Evolutionary conservation across 2,888 invertebrate species (phyloP), one percentile per base, ranked within the genome.

Genomic region (Apamea sordens): DNA sequence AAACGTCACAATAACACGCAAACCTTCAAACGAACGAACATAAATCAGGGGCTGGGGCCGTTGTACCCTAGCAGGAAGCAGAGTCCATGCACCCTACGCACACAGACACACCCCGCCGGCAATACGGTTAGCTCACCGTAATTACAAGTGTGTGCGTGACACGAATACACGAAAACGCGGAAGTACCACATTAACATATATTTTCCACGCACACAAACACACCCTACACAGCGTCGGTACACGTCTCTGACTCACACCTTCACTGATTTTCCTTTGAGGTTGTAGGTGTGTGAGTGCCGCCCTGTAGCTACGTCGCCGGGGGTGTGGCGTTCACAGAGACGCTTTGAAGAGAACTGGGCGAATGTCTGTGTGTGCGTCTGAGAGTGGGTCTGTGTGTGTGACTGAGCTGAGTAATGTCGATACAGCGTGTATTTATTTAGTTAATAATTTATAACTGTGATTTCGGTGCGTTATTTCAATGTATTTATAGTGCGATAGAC

Each of bases 81-180:
- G 90, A 95, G 96, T 96, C 96, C 95, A 95, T 97, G 96, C 96
- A 97, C 96, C 96, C 95, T 90, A 93, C 94, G 76, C 94, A 91
- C 94, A 94, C 93, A 90, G 74, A 59, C 84, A 59, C 76, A 79
- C 82, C 77, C 79, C 84, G 73, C 86, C 83, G 76, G 61, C 79
- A 79, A 84, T 77, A 86, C 84, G 72, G 77, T 73, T 74, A 75
- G 68, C 73, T 72, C 77, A 56, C 77, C 76, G 74, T 70, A 56
- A 63, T 15, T 68, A 61, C 76, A 36, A 59, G 56, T 77, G 94
- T 95, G 94, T 93, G 95, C 79, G 94, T 95, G 95, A 94, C 95
- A 95, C 94, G 89, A 93, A 95, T 95, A 95, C 93, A 90, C 88
- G 80, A 89, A 89, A 94, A 95, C 92, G 93, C 96, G 96, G 96